phyloP scores from a whole-genome alignment of 2,113 vertebrate genomes.

The Tautogolabrus adspersus region DNA sequence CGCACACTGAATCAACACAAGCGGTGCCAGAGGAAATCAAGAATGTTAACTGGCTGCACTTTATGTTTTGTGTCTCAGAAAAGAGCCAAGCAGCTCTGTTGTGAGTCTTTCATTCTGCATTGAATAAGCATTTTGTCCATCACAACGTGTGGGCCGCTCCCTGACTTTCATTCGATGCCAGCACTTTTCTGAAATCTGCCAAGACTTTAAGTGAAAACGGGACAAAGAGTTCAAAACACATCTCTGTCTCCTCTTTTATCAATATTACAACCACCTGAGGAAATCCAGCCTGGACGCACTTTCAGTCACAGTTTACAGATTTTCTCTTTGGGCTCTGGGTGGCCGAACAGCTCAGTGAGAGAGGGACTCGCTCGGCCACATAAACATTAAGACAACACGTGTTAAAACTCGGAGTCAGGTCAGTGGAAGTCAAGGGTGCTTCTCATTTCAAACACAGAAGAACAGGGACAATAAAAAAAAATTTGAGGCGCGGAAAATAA shows the following conservation, averaged over 20 bases:
- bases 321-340: constrained; percentile 7
- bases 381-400: constrained; percentile 22
- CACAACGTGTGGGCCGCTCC: not conserved
- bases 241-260: constrained; percentile 23
- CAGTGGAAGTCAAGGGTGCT: constrained; percentile 13
- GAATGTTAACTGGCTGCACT: not conserved
- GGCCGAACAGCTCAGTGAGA: not conserved
- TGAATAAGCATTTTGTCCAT: not conserved
- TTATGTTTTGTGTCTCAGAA: constrained; percentile 4
- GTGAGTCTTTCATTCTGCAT: not conserved
- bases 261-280: constrained; percentile 24
- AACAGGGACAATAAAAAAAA: not conserved
- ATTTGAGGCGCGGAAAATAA: not conserved
- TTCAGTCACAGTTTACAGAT: not conserved
- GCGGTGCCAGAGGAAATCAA: not conserved
- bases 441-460: not conserved
- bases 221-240: constrained; percentile 8
- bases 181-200: constrained; percentile 14
- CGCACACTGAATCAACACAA: not conserved
- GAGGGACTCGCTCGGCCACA: not conserved
- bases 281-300: constrained; percentile 11
- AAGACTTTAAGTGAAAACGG: constrained; percentile 22
- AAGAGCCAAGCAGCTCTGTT: not conserved
- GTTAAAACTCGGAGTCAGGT: not conserved
- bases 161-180: constrained; percentile 21